These are phyloP conservation scores for Sternarchorhynchus goeldii DNA, from an alignment of 2,797 vertebrate genomes.

Conservation along the genomic window DNA sequence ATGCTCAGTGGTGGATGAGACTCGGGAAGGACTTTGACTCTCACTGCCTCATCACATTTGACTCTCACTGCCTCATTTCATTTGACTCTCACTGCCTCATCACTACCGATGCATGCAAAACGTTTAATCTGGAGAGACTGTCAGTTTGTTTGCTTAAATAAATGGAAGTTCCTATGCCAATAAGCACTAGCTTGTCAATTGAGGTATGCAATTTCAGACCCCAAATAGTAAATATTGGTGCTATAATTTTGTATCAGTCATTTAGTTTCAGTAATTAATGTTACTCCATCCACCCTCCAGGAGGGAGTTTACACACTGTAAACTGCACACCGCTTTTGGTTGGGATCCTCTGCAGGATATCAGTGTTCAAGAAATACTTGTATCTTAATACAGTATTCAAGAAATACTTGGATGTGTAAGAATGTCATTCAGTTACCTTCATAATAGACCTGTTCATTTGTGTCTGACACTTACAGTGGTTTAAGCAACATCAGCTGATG, in stretches of 20 bases:
- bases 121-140: too few species aligned
- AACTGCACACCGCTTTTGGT: neutral
- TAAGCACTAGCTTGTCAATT: too few species aligned
- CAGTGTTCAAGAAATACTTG: slow-evolving; percentile 27
- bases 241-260: too few species aligned
- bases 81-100: neutral
- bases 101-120: too few species aligned
- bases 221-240: too few species aligned
- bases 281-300: too few species aligned
- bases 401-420: slow-evolving; percentile 40
- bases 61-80: too few species aligned
- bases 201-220: too few species aligned
- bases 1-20: slow-evolving; percentile 11
- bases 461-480: slow-evolving; percentile 67
- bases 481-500: slow-evolving; percentile 65
- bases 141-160: too few species aligned
- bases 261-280: too few species aligned
- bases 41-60: neutral
- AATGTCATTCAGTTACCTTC: slow-evolving; percentile 5
- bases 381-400: slow-evolving; percentile 1
- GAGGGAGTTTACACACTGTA: too few species aligned
- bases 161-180: too few species aligned
- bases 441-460: slow-evolving; percentile 68
- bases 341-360: slow-evolving; percentile 1
- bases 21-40: neutral